Percentiles rank a stretch among this genome's conserved stretches.
phyloP scores from a whole-genome alignment of 2,113 vertebrate genomes.

The Oceanodroma tethys region DNA sequence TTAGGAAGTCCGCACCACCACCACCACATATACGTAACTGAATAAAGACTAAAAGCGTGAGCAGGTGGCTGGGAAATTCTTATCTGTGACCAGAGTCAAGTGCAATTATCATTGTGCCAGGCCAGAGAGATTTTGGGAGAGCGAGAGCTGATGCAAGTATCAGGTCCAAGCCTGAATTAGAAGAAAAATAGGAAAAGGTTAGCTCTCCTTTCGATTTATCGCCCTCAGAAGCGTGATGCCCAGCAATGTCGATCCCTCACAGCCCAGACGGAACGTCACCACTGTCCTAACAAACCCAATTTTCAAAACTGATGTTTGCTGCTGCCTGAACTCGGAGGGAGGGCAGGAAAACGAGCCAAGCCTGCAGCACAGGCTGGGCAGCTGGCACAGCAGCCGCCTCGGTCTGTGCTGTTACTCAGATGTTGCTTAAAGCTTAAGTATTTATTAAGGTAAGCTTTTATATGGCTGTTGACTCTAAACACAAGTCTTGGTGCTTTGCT shows the following conservation, averaged over 20 bases:
- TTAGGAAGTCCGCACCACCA: background rate
- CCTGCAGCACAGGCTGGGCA: background rate
- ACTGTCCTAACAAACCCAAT: background rate
- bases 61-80: background rate
- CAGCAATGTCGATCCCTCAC: background rate
- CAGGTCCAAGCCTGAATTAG: background rate
- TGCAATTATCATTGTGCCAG: background rate
- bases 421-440: background rate
- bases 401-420: background rate
- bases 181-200: background rate
- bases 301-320: background rate
- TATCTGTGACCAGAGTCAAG: background rate
- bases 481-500: background rate
- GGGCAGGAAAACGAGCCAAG: background rate
- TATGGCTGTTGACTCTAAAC: background rate
- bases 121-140: background rate
- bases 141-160: background rate
- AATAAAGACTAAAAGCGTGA: background rate
- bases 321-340: background rate
- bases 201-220: background rate
- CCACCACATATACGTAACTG: background rate
- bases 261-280: background rate
- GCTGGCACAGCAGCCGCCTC: background rate
- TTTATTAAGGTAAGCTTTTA: background rate
- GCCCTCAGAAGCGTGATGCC: no score